Evolutionary conservation across 1,140 invertebrate genomes (phyloP).

Genomic region (Vanessa tameamea): DNA sequence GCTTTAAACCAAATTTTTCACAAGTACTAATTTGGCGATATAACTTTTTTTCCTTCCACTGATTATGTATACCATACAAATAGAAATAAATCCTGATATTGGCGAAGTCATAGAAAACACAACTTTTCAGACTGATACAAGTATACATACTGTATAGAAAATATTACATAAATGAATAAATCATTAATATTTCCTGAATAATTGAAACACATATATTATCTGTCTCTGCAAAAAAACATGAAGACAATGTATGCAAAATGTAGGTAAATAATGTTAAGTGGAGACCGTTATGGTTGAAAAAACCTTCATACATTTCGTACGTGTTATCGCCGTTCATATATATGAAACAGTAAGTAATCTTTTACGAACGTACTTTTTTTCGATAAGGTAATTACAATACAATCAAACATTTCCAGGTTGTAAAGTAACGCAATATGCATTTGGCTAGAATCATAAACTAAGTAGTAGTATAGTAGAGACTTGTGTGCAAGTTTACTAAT

Average conservation of each 20-base stretch:
- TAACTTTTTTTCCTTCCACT: no score
- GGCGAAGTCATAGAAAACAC: no score
- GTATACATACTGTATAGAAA: not conserved
- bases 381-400: constrained; percentile 4
- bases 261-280: not conserved
- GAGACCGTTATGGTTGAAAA: not conserved
- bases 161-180: not conserved
- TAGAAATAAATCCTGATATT: no score
- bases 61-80: no score
- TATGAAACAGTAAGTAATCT: not conserved
- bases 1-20: no score
- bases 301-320: constrained; percentile 1
- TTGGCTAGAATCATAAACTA: not conserved
- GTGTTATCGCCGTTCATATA: constrained; percentile 2
- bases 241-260: constrained; percentile 5
- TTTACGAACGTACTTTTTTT: not conserved
- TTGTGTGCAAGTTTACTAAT: no score
- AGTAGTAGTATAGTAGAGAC: not conserved
- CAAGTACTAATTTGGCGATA: no score
- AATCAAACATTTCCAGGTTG: not conserved
- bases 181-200: not conserved
- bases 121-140: no score
- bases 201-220: not conserved
- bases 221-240: not conserved
- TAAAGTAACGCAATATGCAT: constrained; percentile 4